Evolutionary conservation across 1,140 invertebrate genomes (phyloP), one percentile per base, ranked within the genome.

Genomic region (Pogonomyrmex californicus): DNA sequence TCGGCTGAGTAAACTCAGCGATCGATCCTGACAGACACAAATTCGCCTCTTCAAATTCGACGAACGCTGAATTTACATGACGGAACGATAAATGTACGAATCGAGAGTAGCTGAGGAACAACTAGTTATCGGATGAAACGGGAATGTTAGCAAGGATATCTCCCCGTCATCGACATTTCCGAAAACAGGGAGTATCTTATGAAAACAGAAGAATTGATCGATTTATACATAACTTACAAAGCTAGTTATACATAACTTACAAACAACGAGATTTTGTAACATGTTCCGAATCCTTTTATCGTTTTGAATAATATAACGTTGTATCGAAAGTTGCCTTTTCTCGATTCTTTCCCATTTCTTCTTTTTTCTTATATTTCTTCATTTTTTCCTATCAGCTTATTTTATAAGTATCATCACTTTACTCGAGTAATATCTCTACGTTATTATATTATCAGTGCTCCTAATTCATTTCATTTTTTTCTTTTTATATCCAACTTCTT

Each of bases 31-130:
- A 58, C 78, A 70, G 65, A 58, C 23, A 81, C 38, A 71, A 56
- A 81, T 81, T 70, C 78, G 36, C 23, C 78, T 23, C 9, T 70
- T 81, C 49, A 54, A 81, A 71, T 56, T 33, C 78, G 38, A 71
- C 47, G 63, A 81, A 41, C 47, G 17, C n/a, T n/a, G 78, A 81
- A 81, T 81, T 81, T 81, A 70, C 63, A 71, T 44, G 65, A 49
- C 17, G 36, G 23, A 79, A 81, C 78, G 65, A 81, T 81, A 70
- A 81, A 70, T 54, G 49, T 23, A 49, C 49, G 63, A 66, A 68
- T 79, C 47, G 44, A 77, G 17, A 9, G 17, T 41, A 47, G 33
- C 30, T 33, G 66, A 81, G 65, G 5, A 58, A 47, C 65, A 65
- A 49, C 56, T 77, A 56, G 62, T 41, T 62, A 23, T 79, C 62